A percentile compares a stretch with the other conserved stretches of the same genome.
Evolutionary conservation across 2,888 invertebrate species (phyloP).

Genomic region (Tupiocoris notatus): DNA sequence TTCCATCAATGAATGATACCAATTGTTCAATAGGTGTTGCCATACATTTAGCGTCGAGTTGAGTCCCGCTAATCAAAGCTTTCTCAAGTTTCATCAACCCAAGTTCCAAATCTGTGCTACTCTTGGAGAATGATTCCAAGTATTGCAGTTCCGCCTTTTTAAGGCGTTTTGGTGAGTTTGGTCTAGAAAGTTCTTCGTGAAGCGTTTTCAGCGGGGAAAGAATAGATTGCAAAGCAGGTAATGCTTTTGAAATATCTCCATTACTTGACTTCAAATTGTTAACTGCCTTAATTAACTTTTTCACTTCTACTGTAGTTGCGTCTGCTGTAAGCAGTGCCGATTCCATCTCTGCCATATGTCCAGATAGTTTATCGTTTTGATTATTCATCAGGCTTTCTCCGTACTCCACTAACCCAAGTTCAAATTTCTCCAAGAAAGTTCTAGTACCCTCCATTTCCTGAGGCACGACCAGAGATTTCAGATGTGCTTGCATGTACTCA

Average conservation of each 20-base stretch:
- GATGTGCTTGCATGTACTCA: constrained; percentile 38
- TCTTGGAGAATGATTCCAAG: constrained; percentile 47
- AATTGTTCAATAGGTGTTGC: constrained; percentile 56
- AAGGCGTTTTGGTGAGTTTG: constrained; percentile 28
- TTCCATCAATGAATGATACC: constrained; percentile 53
- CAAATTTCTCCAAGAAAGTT: constrained; percentile 32
- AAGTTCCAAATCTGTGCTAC: constrained; percentile 47
- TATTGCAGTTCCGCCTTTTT: constrained; percentile 44
- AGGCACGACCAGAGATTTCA: constrained; percentile 16
- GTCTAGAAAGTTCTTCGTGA: constrained; percentile 40
- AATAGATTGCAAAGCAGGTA: constrained; percentile 38
- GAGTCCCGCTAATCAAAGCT: constrained; percentile 56
- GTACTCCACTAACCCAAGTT: constrained; percentile 16
- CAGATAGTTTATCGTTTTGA: constrained; percentile 3
- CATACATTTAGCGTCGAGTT: constrained; percentile 61
- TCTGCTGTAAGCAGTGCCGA: constrained; percentile 15
- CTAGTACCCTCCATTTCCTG: constrained; percentile 4
- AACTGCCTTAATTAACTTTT: constrained; percentile 25
- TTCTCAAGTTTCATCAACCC: constrained; percentile 52
- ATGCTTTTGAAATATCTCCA: constrained; percentile 25
- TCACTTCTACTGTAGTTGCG: constrained; percentile 6
- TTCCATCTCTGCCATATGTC: constrained; percentile 13
- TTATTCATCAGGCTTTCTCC: constrained; percentile 5
- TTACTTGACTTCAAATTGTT: constrained; percentile 6
- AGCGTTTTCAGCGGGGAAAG: constrained; percentile 39